Conservation (phyloP, 2,888 invertebrate species). For the Parnassius glacialis region DNA sequence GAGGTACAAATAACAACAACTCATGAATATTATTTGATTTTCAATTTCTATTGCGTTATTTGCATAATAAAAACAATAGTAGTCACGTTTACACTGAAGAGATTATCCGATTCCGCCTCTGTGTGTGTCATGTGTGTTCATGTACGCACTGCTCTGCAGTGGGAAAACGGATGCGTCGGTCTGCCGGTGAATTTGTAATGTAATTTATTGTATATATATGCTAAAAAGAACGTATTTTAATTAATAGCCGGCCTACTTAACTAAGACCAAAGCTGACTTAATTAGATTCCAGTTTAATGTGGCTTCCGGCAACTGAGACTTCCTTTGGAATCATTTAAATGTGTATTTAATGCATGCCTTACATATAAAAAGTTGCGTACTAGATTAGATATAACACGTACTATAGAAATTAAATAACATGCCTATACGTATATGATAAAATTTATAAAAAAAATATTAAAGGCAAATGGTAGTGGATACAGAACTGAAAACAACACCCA, state of each 20-base stretch:
- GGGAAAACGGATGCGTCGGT: slow-evolving; percentile 17
- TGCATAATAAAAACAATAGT: slow-evolving; percentile 17
- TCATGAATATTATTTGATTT: slow-evolving; percentile 14
- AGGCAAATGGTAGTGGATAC: too few species aligned
- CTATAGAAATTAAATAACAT: too few species aligned
- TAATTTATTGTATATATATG: slow-evolving; percentile 6
- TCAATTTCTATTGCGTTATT: slow-evolving; percentile 5
- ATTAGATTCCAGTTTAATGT: not conserved
- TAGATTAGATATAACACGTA: too few species aligned
- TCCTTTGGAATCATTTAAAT: too few species aligned
- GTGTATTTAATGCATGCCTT: too few species aligned
- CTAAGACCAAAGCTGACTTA: not conserved
- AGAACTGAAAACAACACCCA: too few species aligned
- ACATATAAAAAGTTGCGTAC: too few species aligned
- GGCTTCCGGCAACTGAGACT: not conserved
- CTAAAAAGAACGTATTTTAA: slow-evolving; percentile 4
- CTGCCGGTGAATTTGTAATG: slow-evolving; percentile 19
- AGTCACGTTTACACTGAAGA: slow-evolving; percentile 18
- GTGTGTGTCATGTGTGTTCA: slow-evolving; percentile 2
- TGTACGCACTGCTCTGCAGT: not conserved
- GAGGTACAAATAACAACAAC: slow-evolving; percentile 3
- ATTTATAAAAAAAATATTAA: too few species aligned
- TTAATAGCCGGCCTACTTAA: slow-evolving; percentile 15
- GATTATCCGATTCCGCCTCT: slow-evolving; percentile 12
- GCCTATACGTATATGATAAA: too few species aligned